Evolutionary conservation across 2,888 invertebrate species (phyloP).

Genomic region (Machimus atricapillus): DNA sequence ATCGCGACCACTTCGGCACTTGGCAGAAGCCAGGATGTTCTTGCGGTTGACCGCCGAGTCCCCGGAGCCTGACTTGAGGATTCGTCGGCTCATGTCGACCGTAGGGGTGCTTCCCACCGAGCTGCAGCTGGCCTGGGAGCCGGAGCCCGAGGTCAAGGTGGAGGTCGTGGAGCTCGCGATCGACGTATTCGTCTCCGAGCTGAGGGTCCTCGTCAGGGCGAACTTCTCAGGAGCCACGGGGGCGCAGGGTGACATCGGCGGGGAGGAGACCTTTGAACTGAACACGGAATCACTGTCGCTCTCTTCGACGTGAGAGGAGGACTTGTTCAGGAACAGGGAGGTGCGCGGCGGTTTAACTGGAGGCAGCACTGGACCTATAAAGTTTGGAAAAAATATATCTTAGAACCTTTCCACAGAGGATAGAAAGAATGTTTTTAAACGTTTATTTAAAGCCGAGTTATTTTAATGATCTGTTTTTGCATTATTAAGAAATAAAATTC

Average conservation of each 20-base stretch:
- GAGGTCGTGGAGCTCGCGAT: constrained; percentile 74
- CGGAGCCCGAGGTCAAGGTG: constrained; percentile 76
- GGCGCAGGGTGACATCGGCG: constrained; percentile 70
- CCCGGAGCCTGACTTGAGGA: constrained; percentile 79
- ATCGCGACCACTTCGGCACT: constrained; percentile 82
- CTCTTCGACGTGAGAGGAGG: constrained; percentile 54
- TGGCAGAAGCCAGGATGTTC: constrained; percentile 85
- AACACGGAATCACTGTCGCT: constrained; percentile 86
- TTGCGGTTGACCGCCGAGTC: constrained; percentile 79
- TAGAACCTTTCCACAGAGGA: not conserved
- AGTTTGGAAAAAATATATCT: not conserved
- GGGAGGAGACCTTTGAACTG: constrained; percentile 84
- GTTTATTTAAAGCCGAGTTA: too few relatives aligned
- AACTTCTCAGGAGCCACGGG: constrained; percentile 67
- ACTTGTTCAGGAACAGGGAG: constrained; percentile 54
- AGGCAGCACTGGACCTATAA: constrained; percentile 50
- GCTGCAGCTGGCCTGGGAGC: constrained; percentile 75
- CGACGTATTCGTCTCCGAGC: constrained; percentile 77
- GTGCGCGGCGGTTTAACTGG: constrained; percentile 60
- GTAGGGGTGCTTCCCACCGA: constrained; percentile 71
- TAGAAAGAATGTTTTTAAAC: not conserved
- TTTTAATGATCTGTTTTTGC: too few relatives aligned
- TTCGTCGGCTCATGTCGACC: constrained; percentile 70
- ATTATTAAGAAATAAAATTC: too few relatives aligned
- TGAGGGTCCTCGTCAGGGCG: constrained; percentile 71